Evolutionary conservation across 1,140 invertebrate species (phyloP), one percentile per base, ranked within the genome.

Genomic region (Panagrolaimus sp.): DNA sequence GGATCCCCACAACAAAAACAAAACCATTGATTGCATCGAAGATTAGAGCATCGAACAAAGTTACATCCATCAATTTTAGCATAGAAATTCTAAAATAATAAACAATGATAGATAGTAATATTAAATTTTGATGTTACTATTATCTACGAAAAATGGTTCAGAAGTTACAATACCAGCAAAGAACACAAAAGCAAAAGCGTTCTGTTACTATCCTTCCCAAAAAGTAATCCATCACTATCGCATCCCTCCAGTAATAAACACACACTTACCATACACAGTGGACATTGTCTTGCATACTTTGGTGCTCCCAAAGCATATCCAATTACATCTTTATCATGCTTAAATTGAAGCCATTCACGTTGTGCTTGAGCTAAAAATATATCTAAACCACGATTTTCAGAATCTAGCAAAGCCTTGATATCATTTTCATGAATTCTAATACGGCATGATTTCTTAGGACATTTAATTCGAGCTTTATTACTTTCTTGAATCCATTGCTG

Each of bases 21-120:
- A 20, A 72, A 72, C 71, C 71, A 72, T 16, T 62, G 68, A 46
- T 72, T 71, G 63, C 71, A 72, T 1, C 31, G 68, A 11, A 72
- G 57, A 61, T 72, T 72, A 27, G 71, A 45, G 44, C 71, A 72
- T n/a, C 71, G 61, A 9, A 72, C 71, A 45, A 64, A 72, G 5
- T 64, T 65, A 31, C 71, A 72, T 46, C 71, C 71, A 23, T 61
- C 51, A 38, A 68, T 72, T 38, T 72, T 44, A 13, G 53, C 62
- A 13, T 72, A 72, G 7, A 72, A 31, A n/a, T 72, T 74, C 71
- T 71, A 31, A 27, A 68, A 46, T 23, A 13, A 5, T 31, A 20
- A 20, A 13, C 45, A 13, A n/a, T 62, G n/a, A n/a, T n/a, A n/a
- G n/a, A n/a, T n/a, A n/a, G n/a, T n/a, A n/a, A n/a, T n/a, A n/a